phyloP scores from a whole-genome alignment of 2,888 invertebrate species.

The Nebria brevicollis region DNA sequence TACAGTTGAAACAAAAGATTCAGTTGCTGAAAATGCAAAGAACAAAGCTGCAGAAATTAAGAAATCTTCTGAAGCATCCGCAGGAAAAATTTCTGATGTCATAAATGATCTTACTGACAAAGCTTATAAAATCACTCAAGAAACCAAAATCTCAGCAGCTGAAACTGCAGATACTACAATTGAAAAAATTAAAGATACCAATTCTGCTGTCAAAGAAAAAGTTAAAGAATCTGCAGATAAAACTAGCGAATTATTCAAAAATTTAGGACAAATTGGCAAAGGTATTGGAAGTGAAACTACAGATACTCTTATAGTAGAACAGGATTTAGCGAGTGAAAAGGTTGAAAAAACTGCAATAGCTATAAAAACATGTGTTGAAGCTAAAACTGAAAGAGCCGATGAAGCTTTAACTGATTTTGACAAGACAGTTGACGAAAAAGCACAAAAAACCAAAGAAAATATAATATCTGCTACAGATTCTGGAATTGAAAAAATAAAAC shows the following conservation, averaged over 20 bases:
- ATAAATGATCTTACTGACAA: slow-evolving; percentile 47
- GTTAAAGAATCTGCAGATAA: slow-evolving; percentile 29
- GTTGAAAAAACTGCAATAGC: slow-evolving; percentile 31
- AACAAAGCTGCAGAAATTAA: slow-evolving; percentile 36
- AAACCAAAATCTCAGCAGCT: slow-evolving; percentile 65
- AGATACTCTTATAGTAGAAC: slow-evolving; percentile 33
- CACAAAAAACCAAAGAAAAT: slow-evolving; percentile 9
- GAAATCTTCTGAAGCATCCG: slow-evolving; percentile 24
- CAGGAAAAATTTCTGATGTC: slow-evolving; percentile 17
- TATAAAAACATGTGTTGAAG: slow-evolving; percentile 33
- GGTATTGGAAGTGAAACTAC: neutral
- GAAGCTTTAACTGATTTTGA: slow-evolving; percentile 2
- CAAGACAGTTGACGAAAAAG: neutral
- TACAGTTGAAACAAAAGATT: slow-evolving; percentile 47
- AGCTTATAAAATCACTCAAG: slow-evolving; percentile 52
- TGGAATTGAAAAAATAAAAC: slow-evolving; percentile 31
- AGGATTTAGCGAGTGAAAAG: slow-evolving; percentile 19
- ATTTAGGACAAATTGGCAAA: neutral
- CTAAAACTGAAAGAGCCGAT: slow-evolving; percentile 16
- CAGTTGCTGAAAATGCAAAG: slow-evolving; percentile 22
- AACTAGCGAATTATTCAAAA: slow-evolving; percentile 12
- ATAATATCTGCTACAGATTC: neutral
- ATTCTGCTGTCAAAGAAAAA: slow-evolving; percentile 59
- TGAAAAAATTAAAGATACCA: slow-evolving; percentile 67
- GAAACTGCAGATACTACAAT: slow-evolving; percentile 67